These are phyloP conservation scores for Melanerpes aurifrons DNA, from an alignment of 2,113 vertebrate species.

Conservation along the genomic window DNA sequence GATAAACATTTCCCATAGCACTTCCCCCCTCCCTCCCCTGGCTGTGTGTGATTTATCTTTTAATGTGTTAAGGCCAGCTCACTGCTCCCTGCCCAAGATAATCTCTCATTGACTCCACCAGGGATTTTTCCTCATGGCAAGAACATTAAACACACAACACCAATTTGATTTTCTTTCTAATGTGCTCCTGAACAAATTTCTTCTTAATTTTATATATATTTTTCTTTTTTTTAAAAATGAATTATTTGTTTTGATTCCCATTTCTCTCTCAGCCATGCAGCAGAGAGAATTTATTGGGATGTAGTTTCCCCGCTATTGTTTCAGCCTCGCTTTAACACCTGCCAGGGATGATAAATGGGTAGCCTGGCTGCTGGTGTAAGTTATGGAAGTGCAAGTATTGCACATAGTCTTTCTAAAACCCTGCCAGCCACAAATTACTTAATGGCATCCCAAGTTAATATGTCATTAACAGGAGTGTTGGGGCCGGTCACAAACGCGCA, in stretches of 20 bases:
- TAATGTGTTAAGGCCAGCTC: conserved; percentile 41
- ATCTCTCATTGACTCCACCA: conserved; percentile 41
- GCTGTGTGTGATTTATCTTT: conserved; percentile 63
- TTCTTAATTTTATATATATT: background rate
- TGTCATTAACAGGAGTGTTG: background rate
- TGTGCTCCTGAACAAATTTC: background rate
- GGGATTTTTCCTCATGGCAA: conserved; percentile 40
- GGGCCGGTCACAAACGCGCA: background rate
- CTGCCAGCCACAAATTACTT: background rate
- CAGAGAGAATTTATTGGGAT: conserved; percentile 7
- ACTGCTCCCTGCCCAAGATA: conserved; percentile 22
- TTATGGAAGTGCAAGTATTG: background rate
- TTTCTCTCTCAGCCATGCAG: background rate
- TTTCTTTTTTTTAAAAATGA: too few species aligned
- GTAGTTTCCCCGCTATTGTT: conserved; percentile 1
- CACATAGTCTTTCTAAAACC: background rate
- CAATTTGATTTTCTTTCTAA: background rate
- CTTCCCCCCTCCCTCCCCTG: rapidly evolving
- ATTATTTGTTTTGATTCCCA: background rate
- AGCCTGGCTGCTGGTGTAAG: background rate
- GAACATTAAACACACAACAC: conserved; percentile 16
- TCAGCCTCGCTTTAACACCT: background rate
- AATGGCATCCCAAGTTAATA: background rate
- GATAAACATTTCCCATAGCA: conserved; percentile 39
- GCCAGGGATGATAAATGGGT: background rate